Conservation (phyloP, 64 coral and sea anemone genomes). For the Montipora efflorescens region DNA sequence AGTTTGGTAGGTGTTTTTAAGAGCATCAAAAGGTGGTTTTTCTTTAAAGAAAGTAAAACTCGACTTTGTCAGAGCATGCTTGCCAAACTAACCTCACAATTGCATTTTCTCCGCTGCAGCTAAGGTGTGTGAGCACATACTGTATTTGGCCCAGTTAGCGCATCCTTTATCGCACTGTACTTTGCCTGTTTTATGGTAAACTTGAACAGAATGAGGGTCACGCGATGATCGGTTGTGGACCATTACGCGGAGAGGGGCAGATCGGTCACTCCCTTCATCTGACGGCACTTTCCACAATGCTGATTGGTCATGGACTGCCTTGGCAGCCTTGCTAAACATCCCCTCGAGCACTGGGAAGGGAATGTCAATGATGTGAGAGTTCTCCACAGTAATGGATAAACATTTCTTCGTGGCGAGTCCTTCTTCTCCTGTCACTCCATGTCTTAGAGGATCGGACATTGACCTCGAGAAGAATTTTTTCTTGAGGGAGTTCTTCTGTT, state of each 20-base stretch:
- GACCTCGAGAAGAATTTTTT: constrained; percentile 57
- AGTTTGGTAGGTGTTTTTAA: too few species aligned
- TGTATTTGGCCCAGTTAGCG: constrained; percentile 50
- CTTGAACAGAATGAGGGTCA: constrained; percentile 41
- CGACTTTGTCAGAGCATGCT: too few species aligned
- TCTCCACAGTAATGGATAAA: constrained; percentile 54
- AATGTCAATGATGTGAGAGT: constrained; percentile 57
- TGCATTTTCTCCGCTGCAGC: constrained; percentile 34
- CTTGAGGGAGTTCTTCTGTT: constrained; percentile 65
- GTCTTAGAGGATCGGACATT: constrained; percentile 29
- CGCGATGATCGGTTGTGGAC: too few species aligned
- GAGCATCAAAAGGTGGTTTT: too few species aligned
- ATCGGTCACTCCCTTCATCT: too few species aligned
- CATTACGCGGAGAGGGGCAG: too few species aligned
- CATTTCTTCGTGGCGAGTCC: neutral
- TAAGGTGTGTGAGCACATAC: neutral
- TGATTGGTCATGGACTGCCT: too few species aligned
- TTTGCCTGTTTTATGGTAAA: constrained; percentile 40
- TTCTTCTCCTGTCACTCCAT: constrained; percentile 25
- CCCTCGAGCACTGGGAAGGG: constrained; percentile 44
- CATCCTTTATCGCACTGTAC: constrained; percentile 68
- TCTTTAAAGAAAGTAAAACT: too few species aligned
- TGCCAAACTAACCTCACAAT: too few species aligned
- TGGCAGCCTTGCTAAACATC: too few species aligned
- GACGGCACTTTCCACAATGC: too few species aligned